These are phyloP conservation scores for Triplophysa siluroides DNA, from an alignment of 2,113 vertebrate genomes.

Conservation along the genomic window DNA sequence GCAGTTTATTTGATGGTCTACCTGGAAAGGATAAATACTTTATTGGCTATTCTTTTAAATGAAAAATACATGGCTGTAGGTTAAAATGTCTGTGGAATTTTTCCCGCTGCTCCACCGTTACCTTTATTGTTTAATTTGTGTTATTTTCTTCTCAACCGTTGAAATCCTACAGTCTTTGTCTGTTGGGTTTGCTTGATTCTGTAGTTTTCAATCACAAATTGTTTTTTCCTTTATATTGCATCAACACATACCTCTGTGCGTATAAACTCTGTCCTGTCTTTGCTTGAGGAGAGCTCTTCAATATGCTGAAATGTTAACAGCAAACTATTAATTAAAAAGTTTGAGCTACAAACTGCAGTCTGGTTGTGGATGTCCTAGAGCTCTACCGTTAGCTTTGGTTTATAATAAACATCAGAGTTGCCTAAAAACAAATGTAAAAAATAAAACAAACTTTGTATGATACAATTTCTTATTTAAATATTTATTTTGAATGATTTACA, in stretches of 20 bases:
- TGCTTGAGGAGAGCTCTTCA: conserved; percentile 32
- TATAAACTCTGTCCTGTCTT: conserved; percentile 37
- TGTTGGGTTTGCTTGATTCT: conserved; percentile 18
- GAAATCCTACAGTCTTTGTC: conserved; percentile 9
- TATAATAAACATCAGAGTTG: too few relatives aligned
- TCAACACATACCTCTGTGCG: conserved; percentile 34
- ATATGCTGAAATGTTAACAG: conserved; percentile 44
- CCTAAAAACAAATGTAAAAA: too few relatives aligned
- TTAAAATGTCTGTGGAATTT: conserved; percentile 1
- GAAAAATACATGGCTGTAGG: not conserved
- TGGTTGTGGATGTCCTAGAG: not conserved
- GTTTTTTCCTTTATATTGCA: conserved; percentile 12
- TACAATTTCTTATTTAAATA: too few relatives aligned
- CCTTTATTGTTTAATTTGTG: not conserved
- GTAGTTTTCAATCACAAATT: not conserved
- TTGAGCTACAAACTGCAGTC: conserved; percentile 29
- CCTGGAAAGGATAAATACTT: conserved; percentile 18
- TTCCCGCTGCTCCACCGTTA: not conserved
- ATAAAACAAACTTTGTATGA: too few relatives aligned
- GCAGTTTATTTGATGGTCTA: conserved; percentile 8
- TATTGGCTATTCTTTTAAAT: not conserved
- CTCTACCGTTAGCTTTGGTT: too few relatives aligned
- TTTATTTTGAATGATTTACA: too few relatives aligned
- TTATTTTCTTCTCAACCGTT: conserved; percentile 18
- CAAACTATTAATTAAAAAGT: conserved; percentile 51